A percentile compares a stretch with the other conserved stretches of the same genome.
Evolutionary conservation across 2,888 invertebrate species (phyloP).

Genomic region (Drosophila atripex): DNA sequence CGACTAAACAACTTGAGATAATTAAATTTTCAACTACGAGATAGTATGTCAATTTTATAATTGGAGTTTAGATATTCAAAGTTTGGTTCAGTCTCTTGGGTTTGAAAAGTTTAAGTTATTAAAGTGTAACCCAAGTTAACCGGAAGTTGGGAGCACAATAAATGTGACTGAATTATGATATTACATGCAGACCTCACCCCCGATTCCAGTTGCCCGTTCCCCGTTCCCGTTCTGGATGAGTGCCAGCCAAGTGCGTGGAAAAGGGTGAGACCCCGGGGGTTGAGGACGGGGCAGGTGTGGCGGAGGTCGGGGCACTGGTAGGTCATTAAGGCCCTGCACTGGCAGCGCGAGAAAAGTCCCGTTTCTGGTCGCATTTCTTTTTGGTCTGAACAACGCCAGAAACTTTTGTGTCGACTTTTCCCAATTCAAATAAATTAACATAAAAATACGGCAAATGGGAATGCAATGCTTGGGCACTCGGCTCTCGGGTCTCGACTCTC

Average conservation of each 20-base stretch:
- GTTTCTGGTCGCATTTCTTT: constrained; percentile 49
- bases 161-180: constrained; percentile 74
- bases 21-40: not conserved
- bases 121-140: constrained; percentile 55
- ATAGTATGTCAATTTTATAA: not conserved
- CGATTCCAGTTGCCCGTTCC: constrained; percentile 9
- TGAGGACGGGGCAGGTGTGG: constrained; percentile 7
- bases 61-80: not conserved
- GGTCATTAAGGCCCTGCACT: constrained; percentile 59
- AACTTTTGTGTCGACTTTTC: constrained; percentile 38
- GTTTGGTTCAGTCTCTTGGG: constrained; percentile 28
- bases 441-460: constrained; percentile 67
- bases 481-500: not conserved
- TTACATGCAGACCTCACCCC: constrained; percentile 26
- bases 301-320: constrained; percentile 21
- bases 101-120: not conserved
- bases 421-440: constrained; percentile 73
- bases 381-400: constrained; percentile 52
- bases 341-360: constrained; percentile 49
- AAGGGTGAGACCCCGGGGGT: constrained; percentile 38
- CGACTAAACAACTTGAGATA: not conserved
- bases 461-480: too few relatives aligned
- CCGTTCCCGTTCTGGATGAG: constrained; percentile 71
- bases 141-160: constrained; percentile 70
- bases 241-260: constrained; percentile 66